These are phyloP conservation scores for Pelvicachromis taeniatus DNA, from an alignment of 2,113 vertebrate species.

Conservation along the genomic window DNA sequence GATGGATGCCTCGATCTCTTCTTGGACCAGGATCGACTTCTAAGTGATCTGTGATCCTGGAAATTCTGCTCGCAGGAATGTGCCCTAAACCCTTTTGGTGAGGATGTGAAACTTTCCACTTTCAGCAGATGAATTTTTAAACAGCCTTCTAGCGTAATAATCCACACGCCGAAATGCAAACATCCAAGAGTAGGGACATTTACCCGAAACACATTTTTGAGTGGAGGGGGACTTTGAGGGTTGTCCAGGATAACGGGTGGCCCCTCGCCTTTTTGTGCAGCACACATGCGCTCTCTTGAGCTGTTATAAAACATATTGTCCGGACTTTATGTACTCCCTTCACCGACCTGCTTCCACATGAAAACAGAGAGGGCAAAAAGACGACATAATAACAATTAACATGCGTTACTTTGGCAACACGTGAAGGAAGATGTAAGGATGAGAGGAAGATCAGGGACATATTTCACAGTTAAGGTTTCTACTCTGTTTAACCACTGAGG, in stretches of 20 bases:
- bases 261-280: not conserved
- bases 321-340: not conserved
- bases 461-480: not conserved
- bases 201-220: not conserved
- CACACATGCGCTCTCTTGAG: not conserved
- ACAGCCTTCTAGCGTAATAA: not conserved
- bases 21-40: not conserved
- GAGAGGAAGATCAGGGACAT: not conserved
- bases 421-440: not conserved
- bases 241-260: not conserved
- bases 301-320: not conserved
- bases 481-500: not conserved
- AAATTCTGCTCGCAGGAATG: not conserved
- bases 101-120: not conserved
- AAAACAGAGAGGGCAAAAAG: not conserved
- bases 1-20: not conserved
- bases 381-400: not conserved
- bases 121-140: not conserved
- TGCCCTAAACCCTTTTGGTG: not conserved
- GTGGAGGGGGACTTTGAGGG: not conserved
- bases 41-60: not conserved
- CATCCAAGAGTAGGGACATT: not conserved
- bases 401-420: not conserved
- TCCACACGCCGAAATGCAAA: not conserved
- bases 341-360: not conserved